Percentiles rank a stretch among this genome's conserved stretches.
Evolutionary conservation across 2,113 vertebrate species (phyloP).

Genomic region (Spizaetus ornatus): DNA sequence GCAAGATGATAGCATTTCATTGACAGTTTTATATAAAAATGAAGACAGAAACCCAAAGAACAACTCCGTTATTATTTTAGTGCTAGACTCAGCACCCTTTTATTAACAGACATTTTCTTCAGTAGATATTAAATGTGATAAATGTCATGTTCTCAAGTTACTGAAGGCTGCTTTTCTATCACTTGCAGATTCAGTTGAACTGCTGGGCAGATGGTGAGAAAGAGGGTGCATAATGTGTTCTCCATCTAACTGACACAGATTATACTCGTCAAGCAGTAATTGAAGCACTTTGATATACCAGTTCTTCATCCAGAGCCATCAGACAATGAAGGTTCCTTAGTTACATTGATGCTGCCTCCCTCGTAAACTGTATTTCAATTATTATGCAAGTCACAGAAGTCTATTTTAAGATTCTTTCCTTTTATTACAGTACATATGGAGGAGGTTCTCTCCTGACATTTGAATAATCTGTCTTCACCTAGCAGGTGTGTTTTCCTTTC

Average conservation of each 20-base stretch:
- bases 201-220: neutral
- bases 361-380: neutral
- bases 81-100: neutral
- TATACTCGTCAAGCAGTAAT: neutral
- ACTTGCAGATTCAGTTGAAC: neutral
- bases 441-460: conserved; percentile 14
- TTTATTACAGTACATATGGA: conserved; percentile 11
- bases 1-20: neutral
- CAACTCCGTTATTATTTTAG: neutral
- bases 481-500: conserved; percentile 35
- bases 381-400: conserved; percentile 1
- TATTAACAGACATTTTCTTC: neutral
- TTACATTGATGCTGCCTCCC: neutral
- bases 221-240: neutral
- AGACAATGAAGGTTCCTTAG: neutral
- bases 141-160: neutral
- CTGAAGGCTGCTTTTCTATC: conserved; percentile 1
- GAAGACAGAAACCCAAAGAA: conserved; percentile 15
- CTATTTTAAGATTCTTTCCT: conserved; percentile 34
- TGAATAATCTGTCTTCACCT: neutral
- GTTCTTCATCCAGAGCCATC: neutral
- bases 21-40: neutral
- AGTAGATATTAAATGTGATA: neutral
- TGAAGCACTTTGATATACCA: neutral
- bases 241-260: neutral